phyloP scores from a whole-genome alignment of 2,113 vertebrate species.

The Irena cyanogastra region DNA sequence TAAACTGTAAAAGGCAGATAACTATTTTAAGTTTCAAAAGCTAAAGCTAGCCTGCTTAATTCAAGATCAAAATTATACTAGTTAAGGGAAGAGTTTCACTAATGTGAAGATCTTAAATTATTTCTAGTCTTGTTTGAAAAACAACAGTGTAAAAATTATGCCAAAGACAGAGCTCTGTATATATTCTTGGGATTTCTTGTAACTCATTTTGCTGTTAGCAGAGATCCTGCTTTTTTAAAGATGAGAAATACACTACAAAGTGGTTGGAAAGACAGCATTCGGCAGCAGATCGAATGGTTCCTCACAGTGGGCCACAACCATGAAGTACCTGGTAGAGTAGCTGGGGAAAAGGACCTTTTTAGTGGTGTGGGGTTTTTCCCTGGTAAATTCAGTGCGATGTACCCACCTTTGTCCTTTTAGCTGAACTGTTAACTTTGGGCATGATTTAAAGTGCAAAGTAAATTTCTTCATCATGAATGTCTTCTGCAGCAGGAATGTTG shows the following conservation, averaged over 20 bases:
- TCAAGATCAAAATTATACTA: neutral
- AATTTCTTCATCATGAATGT: neutral
- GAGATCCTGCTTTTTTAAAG: neutral
- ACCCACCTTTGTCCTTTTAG: neutral
- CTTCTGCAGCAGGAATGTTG: neutral
- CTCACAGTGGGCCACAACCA: neutral
- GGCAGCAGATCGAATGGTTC: neutral
- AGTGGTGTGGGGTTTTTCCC: neutral
- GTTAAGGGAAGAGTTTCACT: neutral
- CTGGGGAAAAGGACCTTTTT: neutral
- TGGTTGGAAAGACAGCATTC: neutral
- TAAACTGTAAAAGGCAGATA: neutral
- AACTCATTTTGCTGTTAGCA: neutral
- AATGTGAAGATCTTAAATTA: neutral
- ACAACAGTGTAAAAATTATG: neutral
- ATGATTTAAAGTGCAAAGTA: neutral
- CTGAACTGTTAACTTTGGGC: neutral
- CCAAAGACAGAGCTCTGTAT: neutral
- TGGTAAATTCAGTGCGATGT: neutral
- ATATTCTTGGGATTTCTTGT: neutral
- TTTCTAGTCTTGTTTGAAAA: neutral
- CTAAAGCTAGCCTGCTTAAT: neutral
- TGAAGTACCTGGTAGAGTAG: neutral
- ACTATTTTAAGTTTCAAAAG: conserved; percentile 9
- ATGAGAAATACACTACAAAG: neutral